Evolutionary conservation across 1,140 invertebrate species (phyloP).

Genomic region (Hylaeus volcanicus): DNA sequence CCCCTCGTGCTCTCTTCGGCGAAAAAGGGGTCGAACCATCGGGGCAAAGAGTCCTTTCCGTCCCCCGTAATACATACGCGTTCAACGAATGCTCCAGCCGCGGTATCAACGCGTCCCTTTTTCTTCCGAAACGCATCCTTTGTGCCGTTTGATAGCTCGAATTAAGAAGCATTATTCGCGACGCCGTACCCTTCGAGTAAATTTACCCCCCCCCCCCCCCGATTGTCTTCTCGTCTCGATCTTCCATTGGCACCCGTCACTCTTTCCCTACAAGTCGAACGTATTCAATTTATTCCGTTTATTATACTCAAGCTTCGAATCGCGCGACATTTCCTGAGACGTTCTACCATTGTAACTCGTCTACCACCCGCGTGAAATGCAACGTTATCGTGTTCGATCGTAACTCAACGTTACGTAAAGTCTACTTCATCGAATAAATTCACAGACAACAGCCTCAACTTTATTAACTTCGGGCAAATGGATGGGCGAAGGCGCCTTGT

Average conservation of each 20-base stretch:
- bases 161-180: constrained; percentile 32
- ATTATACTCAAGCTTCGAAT: too few species aligned
- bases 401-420: constrained; percentile 14
- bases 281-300: too few species aligned
- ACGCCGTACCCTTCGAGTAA: neutral
- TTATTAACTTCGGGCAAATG: constrained; percentile 1
- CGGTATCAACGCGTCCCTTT: constrained; percentile 16
- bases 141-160: constrained; percentile 50
- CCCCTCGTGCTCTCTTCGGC: constrained; percentile 17
- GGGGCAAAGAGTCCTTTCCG: constrained; percentile 6
- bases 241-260: too few species aligned
- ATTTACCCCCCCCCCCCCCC: neutral
- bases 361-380: neutral
- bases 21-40: constrained; percentile 34
- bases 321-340: too few species aligned
- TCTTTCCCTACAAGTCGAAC: too few species aligned
- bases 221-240: too few species aligned
- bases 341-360: too few species aligned
- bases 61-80: constrained; percentile 10
- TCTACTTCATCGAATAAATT: constrained; percentile 21
- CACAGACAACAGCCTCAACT: neutral
- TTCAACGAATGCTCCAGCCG: neutral
- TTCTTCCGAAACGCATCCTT: constrained; percentile 43
- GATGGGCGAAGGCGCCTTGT: neutral
- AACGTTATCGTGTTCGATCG: neutral